These are phyloP conservation scores for Drosophila putrida DNA, from an alignment of 2,888 invertebrate species.

Conservation along the genomic window DNA sequence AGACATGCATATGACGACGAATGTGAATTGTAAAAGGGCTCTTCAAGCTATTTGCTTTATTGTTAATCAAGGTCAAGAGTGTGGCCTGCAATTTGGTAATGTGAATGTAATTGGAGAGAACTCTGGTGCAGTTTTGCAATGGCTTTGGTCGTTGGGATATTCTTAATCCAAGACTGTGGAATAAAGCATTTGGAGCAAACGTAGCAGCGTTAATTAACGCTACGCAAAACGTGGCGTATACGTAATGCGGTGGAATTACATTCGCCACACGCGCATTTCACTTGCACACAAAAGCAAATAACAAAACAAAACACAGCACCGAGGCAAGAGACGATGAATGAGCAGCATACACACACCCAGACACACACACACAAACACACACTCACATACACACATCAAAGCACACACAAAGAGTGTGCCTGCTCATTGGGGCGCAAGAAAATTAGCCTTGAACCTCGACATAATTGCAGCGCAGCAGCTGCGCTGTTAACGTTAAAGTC, in stretches of 20 bases:
- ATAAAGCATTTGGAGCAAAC: constrained; percentile 18
- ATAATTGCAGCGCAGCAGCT: constrained; percentile 70
- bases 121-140: constrained; percentile 25
- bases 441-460: constrained; percentile 79
- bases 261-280: constrained; percentile 72
- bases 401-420: constrained; percentile 5
- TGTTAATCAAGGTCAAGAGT: constrained; percentile 51
- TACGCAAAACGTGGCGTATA: constrained; percentile 66
- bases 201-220: constrained; percentile 66
- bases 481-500: constrained; percentile 25
- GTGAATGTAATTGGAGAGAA: constrained; percentile 49
- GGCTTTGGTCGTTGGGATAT: constrained; percentile 43
- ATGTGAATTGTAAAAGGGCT: constrained; percentile 24
- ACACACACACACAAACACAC: constrained; percentile 19
- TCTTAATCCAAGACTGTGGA: constrained; percentile 44
- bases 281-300: constrained; percentile 44
- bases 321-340: constrained; percentile 46
- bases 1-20: constrained; percentile 4
- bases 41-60: constrained; percentile 26
- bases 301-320: constrained; percentile 2
- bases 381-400: constrained; percentile 8
- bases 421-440: constrained; percentile 62
- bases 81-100: constrained; percentile 29
- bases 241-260: constrained; percentile 72
- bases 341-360: constrained; percentile 23